A percentile compares a stretch with the other conserved stretches of the same genome.
Conservation (phyloP, 2,113 vertebrate genomes). For the Pelecanoides urinatrix region DNA sequence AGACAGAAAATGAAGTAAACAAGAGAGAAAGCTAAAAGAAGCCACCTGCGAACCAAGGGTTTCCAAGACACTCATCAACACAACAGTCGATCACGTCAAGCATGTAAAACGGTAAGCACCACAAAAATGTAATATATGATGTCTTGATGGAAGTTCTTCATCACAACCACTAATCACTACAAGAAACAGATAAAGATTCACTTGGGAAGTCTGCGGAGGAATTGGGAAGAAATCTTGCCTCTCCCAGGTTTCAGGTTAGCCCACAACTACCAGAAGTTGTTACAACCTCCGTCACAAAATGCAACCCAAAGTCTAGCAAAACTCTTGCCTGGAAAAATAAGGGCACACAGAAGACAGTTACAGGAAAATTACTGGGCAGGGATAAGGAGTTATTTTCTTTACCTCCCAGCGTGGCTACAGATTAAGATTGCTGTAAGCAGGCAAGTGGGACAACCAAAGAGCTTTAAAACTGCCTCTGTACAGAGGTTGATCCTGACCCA, state of each 20-base stretch:
- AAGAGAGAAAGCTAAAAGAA: neutral
- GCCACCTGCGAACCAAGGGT: fast-evolving
- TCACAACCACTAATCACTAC: neutral
- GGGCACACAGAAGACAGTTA: neutral
- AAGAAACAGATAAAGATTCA: neutral
- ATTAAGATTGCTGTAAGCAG: neutral
- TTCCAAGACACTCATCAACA: neutral
- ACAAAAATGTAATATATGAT: neutral
- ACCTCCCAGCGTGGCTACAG: neutral
- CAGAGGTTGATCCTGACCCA: neutral
- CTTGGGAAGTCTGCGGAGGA: neutral
- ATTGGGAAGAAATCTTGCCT: neutral
- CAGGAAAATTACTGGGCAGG: neutral
- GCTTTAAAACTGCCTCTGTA: neutral
- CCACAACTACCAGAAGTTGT: neutral
- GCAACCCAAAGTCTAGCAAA: neutral
- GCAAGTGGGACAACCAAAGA: neutral
- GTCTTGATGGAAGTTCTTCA: neutral
- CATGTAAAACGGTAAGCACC: fast-evolving
- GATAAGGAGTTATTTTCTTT: neutral
- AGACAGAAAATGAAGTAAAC: neutral
- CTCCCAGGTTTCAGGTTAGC: neutral
- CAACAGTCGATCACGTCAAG: fast-evolving
- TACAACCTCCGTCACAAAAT: neutral
- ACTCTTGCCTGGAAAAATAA: neutral